phyloP scores from a whole-genome alignment of 1,140 invertebrate genomes.

The Drosophila navojoa region DNA sequence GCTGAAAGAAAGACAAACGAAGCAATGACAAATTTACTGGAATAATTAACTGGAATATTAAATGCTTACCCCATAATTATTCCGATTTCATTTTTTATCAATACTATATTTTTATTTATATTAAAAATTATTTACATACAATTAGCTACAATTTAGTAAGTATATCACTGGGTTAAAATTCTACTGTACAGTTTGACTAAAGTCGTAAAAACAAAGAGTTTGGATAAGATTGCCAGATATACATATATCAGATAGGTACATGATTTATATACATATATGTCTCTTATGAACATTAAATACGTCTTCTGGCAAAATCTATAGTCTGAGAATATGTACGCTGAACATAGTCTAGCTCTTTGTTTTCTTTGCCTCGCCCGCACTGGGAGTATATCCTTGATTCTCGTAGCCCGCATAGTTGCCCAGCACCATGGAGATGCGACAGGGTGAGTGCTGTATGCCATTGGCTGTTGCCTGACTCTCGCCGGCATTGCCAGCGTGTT shows the following conservation, averaged over 20 bases:
- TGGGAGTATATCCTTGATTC: constrained; percentile 64
- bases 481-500: constrained; percentile 25
- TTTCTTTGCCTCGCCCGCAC: constrained; percentile 33
- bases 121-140: constrained; percentile 51
- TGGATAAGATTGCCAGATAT: neutral
- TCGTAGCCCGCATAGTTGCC: constrained; percentile 73
- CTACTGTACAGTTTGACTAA: constrained; percentile 58
- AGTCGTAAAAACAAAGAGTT: neutral
- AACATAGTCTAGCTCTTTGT: constrained; percentile 40
- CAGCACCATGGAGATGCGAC: constrained; percentile 79
- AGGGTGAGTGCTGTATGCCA: constrained; percentile 77
- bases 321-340: neutral
- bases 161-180: constrained; percentile 70
- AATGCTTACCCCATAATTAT: neutral
- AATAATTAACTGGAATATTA: neutral
- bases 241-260: no score
- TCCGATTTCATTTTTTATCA: no score
- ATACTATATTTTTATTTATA: constrained; percentile 11
- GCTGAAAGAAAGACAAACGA: neutral
- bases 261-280: no score
- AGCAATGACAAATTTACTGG: neutral
- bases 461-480: constrained; percentile 5
- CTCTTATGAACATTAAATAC: neutral
- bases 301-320: neutral
- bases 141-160: constrained; percentile 51